Conservation (phyloP, 2,113 vertebrate species). For the Pongo abelii region DNA sequence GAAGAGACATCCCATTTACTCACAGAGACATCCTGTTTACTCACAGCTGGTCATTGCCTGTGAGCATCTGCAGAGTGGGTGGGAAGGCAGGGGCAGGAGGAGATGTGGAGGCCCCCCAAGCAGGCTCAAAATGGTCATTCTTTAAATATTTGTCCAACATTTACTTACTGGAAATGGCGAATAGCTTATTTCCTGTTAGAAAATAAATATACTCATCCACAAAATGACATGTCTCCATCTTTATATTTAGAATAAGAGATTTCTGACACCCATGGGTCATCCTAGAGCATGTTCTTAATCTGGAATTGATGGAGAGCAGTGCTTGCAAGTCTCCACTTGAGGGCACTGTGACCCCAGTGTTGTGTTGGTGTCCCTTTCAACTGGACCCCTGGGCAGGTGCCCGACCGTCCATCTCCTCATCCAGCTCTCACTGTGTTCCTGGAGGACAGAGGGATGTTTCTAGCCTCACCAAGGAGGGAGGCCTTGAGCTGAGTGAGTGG, state of each 20-base stretch:
- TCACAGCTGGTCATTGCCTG: too few species aligned
- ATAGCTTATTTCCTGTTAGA: not conserved
- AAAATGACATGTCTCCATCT: accelerated
- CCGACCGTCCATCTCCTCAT: not conserved
- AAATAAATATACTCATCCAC: not conserved
- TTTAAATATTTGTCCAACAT: not conserved
- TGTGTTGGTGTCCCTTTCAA: not conserved
- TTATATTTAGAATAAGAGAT: not conserved
- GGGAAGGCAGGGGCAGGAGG: not conserved
- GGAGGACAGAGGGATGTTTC: accelerated
- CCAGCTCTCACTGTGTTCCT: not conserved
- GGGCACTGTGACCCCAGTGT: conserved; percentile 2
- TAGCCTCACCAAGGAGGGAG: accelerated
- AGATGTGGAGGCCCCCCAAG: accelerated
- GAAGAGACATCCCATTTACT: not conserved
- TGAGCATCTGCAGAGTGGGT: accelerated
- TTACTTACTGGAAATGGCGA: accelerated
- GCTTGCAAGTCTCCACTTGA: not conserved
- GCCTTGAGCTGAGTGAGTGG: not conserved
- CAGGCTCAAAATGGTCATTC: not conserved
- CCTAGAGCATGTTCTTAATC: accelerated
- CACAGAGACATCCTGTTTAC: accelerated
- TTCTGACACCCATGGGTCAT: accelerated
- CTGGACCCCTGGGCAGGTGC: not conserved
- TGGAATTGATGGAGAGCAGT: not conserved